Conservation (phyloP, 2,797 vertebrate genomes). For the Semaprochilodus insignis region DNA sequence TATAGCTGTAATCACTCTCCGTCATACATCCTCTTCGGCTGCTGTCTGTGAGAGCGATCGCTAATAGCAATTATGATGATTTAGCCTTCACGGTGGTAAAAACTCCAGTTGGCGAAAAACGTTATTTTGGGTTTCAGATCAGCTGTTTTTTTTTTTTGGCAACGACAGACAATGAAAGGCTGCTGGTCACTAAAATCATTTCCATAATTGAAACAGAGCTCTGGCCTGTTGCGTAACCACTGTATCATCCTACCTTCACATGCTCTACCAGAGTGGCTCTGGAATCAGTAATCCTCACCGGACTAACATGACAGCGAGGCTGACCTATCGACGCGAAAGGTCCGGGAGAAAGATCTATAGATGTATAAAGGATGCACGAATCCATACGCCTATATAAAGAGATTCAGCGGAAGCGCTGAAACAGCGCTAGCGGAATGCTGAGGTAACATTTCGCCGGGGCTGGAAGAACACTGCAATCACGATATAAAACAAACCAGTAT, state of each 20-base stretch:
- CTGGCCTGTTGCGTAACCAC: neutral
- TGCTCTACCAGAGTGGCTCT: neutral
- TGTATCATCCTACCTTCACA: neutral
- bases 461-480: neutral
- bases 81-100: neutral
- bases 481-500: neutral
- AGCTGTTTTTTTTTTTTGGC: neutral
- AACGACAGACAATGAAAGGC: neutral
- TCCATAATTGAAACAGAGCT: too few relatives aligned
- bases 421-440: slow-evolving; percentile 22
- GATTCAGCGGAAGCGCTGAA: slow-evolving; percentile 13
- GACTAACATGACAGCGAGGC: neutral
- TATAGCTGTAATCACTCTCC: slow-evolving; percentile 38
- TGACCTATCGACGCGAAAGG: slow-evolving; percentile 4
- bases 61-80: neutral
- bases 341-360: slow-evolving; percentile 16
- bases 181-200: neutral
- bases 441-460: slow-evolving; percentile 6
- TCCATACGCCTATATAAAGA: slow-evolving; percentile 20
- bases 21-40: slow-evolving; percentile 8
- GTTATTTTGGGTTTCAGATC: neutral
- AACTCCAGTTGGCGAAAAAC: neutral
- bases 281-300: neutral
- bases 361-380: slow-evolving; percentile 28
- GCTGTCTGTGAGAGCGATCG: neutral